Conservation (phyloP, 1,140 invertebrate species). For the Cardiocondyla obscurior region DNA sequence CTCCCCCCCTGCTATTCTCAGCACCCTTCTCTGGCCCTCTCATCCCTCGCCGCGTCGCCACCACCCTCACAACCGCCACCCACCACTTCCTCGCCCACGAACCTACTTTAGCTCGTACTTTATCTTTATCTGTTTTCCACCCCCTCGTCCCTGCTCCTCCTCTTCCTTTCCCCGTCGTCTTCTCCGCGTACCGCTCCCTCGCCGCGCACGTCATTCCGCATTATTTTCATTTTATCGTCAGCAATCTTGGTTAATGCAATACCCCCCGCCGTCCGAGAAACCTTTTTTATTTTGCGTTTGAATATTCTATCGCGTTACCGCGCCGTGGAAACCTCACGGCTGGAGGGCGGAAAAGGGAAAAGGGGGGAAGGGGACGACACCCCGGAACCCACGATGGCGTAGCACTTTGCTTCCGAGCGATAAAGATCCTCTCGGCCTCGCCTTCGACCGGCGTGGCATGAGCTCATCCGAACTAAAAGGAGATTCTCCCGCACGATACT, state of each 20-base stretch:
- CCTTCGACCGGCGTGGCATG: constrained; percentile 42
- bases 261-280: constrained; percentile 68
- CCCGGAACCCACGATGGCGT: constrained; percentile 53
- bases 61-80: constrained; percentile 59
- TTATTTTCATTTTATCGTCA: constrained; percentile 84
- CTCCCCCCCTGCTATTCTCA: constrained; percentile 27
- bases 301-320: constrained; percentile 76
- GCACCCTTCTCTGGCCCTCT: constrained; percentile 41
- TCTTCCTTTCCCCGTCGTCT: constrained; percentile 48
- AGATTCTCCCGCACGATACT: constrained; percentile 48
- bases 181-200: constrained; percentile 50
- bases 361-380: constrained; percentile 26
- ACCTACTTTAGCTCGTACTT: constrained; percentile 72
- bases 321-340: constrained; percentile 69
- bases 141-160: neutral
- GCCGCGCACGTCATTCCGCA: constrained; percentile 81
- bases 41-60: constrained; percentile 49
- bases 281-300: constrained; percentile 74
- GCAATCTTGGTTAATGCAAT: constrained; percentile 84
- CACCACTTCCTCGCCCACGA: constrained; percentile 64
- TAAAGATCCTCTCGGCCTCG: constrained; percentile 51
- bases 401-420: constrained; percentile 53
- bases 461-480: constrained; percentile 45
- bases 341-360: neutral
- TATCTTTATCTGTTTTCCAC: constrained; percentile 73